These are phyloP conservation scores for Ceratina japonica DNA, from an alignment of 1,140 invertebrate species.

Conservation along the genomic window DNA sequence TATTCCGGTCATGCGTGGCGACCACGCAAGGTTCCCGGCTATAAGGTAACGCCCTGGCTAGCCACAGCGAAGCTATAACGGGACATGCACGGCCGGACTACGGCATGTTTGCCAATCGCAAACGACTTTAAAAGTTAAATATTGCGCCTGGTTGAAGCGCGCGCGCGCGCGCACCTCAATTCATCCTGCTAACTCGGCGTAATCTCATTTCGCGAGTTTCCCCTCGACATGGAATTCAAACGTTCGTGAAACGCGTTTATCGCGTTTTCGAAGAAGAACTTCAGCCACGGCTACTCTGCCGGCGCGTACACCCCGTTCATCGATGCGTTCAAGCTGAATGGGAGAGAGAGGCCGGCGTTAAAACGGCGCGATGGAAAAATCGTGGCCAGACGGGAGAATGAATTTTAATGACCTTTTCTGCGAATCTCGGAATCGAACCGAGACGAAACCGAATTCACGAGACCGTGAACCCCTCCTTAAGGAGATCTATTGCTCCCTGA, in stretches of 20 bases:
- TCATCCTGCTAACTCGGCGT: conserved; percentile 27
- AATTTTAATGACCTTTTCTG: conserved; percentile 10
- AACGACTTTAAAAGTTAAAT: conserved; percentile 41
- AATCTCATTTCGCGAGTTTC: conserved; percentile 26
- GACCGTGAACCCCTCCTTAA: conserved; percentile 11
- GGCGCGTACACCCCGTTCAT: neutral
- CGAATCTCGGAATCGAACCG: conserved; percentile 1
- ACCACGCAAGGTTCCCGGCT: conserved; percentile 1
- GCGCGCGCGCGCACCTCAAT: neutral
- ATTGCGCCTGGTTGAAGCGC: conserved; percentile 1
- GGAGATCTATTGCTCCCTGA: neutral
- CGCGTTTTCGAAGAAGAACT: neutral
- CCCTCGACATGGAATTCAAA: conserved; percentile 5
- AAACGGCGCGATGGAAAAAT: neutral
- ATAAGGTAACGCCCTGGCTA: conserved; percentile 11
- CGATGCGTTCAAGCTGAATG: neutral
- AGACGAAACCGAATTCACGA: conserved; percentile 1
- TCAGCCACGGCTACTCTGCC: neutral
- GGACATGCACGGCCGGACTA: conserved; percentile 22
- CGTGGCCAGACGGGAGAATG: neutral
- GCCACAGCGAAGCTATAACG: conserved; percentile 46
- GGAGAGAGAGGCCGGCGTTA: neutral
- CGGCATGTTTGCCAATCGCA: conserved; percentile 35
- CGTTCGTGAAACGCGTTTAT: conserved; percentile 16
- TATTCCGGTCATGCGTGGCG: conserved; percentile 48